phyloP scores from a whole-genome alignment of 2,888 invertebrate genomes.

The Teinopalpus imperialis region DNA sequence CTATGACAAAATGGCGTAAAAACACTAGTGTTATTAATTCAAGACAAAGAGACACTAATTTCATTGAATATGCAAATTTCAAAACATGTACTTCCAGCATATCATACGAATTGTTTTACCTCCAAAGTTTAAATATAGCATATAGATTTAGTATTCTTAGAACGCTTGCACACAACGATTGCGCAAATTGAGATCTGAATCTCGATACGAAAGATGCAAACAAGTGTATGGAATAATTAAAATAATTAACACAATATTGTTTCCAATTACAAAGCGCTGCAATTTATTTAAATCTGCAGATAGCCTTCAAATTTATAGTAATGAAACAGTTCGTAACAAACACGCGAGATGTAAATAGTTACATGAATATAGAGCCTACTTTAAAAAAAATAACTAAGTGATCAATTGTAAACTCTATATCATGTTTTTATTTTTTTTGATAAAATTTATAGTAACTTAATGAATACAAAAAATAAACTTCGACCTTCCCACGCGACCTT shows the following conservation, averaged over 20 bases:
- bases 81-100: not conserved
- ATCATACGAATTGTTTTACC: not conserved
- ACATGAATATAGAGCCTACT: too few species aligned
- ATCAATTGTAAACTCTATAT: too few species aligned
- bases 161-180: slow-evolving; percentile 5
- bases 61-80: too few species aligned
- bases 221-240: slow-evolving; percentile 4
- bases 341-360: too few species aligned
- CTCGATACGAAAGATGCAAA: not conserved
- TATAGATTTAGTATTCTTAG: slow-evolving; percentile 6
- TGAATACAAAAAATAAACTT: slow-evolving; percentile 17
- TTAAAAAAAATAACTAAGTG: too few species aligned
- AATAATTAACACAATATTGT: slow-evolving; percentile 17
- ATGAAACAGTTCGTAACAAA: slow-evolving; percentile 2
- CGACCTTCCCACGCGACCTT: slow-evolving; percentile 23
- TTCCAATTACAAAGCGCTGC: slow-evolving; percentile 5
- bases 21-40: too few species aligned
- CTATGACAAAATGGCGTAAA: too few species aligned
- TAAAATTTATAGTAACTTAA: not conserved
- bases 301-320: slow-evolving; percentile 1
- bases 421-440: not conserved
- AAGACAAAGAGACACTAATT: too few species aligned
- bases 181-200: slow-evolving; percentile 8
- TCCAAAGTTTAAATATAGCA: slow-evolving; percentile 18
- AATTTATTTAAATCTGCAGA: slow-evolving; percentile 7